phyloP scores from a whole-genome alignment of 2,888 invertebrate genomes.

The Caenorhabditis wallacei region DNA sequence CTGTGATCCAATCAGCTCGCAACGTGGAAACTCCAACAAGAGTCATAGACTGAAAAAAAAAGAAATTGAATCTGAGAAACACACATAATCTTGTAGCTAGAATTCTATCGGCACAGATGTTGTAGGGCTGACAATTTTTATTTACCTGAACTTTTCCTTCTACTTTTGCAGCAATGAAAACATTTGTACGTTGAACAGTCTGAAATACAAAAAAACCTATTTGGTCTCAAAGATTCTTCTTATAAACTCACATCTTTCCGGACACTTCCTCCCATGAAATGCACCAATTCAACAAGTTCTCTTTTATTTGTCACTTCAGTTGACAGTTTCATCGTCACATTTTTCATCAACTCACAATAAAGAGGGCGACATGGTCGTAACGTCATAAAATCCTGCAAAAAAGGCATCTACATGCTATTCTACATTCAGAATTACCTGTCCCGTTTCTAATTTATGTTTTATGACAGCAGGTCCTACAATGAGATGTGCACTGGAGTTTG shows the following conservation, averaged over 20 bases:
- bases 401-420: not conserved
- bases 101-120: not conserved
- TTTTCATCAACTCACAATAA: constrained; percentile 67
- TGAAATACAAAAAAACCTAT: constrained; percentile 37
- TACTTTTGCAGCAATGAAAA: constrained; percentile 60
- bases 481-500: constrained; percentile 43
- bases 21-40: constrained; percentile 57
- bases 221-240: no score
- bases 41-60: constrained; percentile 55
- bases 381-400: constrained; percentile 56
- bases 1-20: constrained; percentile 57
- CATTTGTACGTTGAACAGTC: constrained; percentile 62
- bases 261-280: constrained; percentile 97
- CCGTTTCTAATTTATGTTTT: constrained; percentile 52
- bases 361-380: constrained; percentile 62
- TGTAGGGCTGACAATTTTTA: not conserved
- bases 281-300: constrained; percentile 89
- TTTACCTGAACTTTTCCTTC: constrained; percentile 50
- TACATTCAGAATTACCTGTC: constrained; percentile 22
- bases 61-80: not conserved
- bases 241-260: constrained; percentile 84
- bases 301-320: constrained; percentile 59
- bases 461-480: constrained; percentile 65
- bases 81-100: not conserved
- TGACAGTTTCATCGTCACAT: constrained; percentile 65